These are phyloP conservation scores for Monodelphis domestica DNA, from an alignment of 2,797 vertebrate genomes.

Conservation along the genomic window DNA sequence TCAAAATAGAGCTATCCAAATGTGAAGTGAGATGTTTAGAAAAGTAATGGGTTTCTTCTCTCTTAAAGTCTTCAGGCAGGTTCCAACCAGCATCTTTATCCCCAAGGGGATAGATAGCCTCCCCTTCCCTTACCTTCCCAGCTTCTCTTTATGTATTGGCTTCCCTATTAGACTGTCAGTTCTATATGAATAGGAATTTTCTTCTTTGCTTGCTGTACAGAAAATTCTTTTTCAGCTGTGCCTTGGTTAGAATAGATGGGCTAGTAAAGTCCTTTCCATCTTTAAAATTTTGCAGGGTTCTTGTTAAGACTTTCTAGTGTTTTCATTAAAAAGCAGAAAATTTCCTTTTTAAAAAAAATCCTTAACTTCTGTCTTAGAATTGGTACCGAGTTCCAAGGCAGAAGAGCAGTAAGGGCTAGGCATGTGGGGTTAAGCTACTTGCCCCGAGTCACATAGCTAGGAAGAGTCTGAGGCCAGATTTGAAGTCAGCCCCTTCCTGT, in stretches of 20 bases:
- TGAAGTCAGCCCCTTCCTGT: no score
- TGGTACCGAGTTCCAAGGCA: no score
- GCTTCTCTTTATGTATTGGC: not conserved
- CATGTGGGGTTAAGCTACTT: no score
- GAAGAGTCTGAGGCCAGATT: no score
- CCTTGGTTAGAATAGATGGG: not conserved
- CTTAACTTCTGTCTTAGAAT: no score
- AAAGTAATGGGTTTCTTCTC: not conserved
- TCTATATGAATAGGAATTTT: not conserved
- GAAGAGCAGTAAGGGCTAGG: no score
- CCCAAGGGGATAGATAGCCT: not conserved
- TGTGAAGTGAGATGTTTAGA: not conserved
- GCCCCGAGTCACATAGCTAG: no score
- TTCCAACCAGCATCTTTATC: not conserved
- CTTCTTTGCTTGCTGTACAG: not conserved
- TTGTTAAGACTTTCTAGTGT: not conserved
- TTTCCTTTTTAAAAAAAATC: no score
- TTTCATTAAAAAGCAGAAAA: not conserved
- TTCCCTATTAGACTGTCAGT: not conserved
- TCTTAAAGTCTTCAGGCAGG: not conserved
- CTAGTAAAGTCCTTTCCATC: not conserved
- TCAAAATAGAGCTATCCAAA: not conserved
- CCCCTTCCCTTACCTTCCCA: not conserved
- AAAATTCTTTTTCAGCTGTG: not conserved
- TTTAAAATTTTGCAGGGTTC: not conserved